Percentiles rank a stretch among this genome's conserved stretches.
phyloP scores from a whole-genome alignment of 2,113 vertebrate genomes.

The Oophaga pumilio region DNA sequence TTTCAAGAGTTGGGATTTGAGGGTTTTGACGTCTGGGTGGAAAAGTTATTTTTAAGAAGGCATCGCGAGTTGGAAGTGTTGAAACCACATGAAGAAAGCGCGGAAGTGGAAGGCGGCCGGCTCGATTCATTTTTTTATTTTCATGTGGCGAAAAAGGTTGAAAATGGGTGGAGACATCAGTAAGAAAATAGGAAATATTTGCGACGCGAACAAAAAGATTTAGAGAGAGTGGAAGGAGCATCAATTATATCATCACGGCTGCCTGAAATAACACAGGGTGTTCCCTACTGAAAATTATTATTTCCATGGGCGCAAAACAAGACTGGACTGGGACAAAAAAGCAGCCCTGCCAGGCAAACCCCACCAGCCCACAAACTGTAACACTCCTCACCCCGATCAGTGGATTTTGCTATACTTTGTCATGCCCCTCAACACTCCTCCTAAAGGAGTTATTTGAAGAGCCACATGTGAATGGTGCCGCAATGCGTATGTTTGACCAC shows the following conservation, averaged over 20 bases:
- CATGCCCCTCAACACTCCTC: too few relatives aligned
- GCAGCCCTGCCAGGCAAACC: too few relatives aligned
- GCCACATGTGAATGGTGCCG: too few relatives aligned
- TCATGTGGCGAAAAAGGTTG: not conserved
- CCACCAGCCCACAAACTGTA: too few relatives aligned
- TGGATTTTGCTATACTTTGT: too few relatives aligned
- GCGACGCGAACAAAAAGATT: not conserved
- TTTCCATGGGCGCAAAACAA: conserved; percentile 17
- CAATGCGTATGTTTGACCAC: too few relatives aligned
- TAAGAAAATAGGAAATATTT: conserved; percentile 9
- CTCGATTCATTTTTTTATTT: not conserved
- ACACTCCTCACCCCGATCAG: too few relatives aligned
- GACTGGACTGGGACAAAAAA: too few relatives aligned
- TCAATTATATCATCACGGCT: conserved; percentile 10
- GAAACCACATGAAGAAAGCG: conserved; percentile 39
- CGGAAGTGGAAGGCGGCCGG: conserved; percentile 14
- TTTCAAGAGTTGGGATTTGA: conserved; percentile 46
- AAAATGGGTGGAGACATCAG: not conserved
- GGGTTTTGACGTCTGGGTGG: conserved; percentile 48
- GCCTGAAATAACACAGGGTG: conserved; percentile 19
- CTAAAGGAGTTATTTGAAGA: too few relatives aligned
- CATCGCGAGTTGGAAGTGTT: conserved; percentile 43
- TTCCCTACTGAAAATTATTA: not conserved
- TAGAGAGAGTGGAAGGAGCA: not conserved
- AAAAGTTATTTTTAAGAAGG: conserved; percentile 51